Base-by-base conservation (phyloP, 2,113 vertebrate species). In the Limanda limanda region DNA sequence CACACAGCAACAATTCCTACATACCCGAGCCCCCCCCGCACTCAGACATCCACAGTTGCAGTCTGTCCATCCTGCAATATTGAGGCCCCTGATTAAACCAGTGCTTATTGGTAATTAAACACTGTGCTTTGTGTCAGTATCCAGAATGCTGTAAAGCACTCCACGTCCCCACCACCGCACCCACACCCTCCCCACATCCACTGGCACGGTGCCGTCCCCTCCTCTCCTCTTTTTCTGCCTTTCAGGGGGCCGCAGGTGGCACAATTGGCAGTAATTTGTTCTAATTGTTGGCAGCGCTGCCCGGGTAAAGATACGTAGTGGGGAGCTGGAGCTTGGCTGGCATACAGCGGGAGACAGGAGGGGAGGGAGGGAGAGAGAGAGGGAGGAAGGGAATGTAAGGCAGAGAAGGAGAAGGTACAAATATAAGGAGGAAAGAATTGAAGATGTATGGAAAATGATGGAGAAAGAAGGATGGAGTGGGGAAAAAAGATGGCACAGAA, bases 231-330 rank as follows among this genome's bases (percentile, higher is more conserved):
- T 75, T 88, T 83, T 75, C 69, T 88, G 79, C 77, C 58, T 89
- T 91, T 90, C 86, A 84, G 89, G 82, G 77, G 88, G 86, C 85
- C 79, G 89, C 92, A 92, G 92, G 92, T 93, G 92, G 91, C 88
- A 86, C 91, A 88, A 90, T 92, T 92, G 92, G 92, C 90, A 91
- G 86, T 91, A 92, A 92, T 91, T 89, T 88, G 73, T 87, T 89
- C 86, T 93, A 91, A 93, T 91, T 88, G 85, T 92, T 92, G 91
- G 90, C 92, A 92, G 66, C 25, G 12, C 73, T 86, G 86, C 67
- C 79, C 42, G 81, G 74, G 90, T 91, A 91, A 87, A 90, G 88
- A 89, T 87, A 91, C 57, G 51, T 86, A 82, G 78, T 71, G 66
- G 76, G 83, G 80, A 82, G 80, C 35, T 47, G 86, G 78, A 88